These are phyloP conservation scores for Lithobates sylvaticus DNA, from an alignment of 2,797 vertebrate species.

Conservation along the genomic window DNA sequence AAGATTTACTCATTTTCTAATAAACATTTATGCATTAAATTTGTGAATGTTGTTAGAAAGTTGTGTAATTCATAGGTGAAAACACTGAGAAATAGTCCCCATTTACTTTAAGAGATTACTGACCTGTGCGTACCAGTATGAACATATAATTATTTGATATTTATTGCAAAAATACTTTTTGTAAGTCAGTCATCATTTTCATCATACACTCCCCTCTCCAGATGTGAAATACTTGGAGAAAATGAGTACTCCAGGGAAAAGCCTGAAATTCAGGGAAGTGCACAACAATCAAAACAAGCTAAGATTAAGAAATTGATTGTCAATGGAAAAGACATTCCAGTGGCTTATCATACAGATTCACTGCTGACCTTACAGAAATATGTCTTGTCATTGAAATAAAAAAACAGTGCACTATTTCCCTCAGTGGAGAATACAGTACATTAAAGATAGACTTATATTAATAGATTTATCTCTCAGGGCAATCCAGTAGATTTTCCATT, in stretches of 20 bases:
- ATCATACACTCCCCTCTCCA: neutral
- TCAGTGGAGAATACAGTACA: slow-evolving; percentile 24
- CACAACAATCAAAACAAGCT: slow-evolving; percentile 27
- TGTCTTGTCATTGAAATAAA: slow-evolving; percentile 15
- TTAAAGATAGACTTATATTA: slow-evolving; percentile 18
- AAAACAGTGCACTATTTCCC: no score
- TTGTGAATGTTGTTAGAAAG: no score
- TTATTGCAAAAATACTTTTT: no score
- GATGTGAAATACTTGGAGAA: slow-evolving; percentile 4
- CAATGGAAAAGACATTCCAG: slow-evolving; percentile 34
- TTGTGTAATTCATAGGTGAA: no score
- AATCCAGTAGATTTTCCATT: neutral
- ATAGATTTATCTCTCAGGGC: slow-evolving; percentile 4
- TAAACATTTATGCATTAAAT: neutral
- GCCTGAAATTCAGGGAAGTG: slow-evolving; percentile 2
- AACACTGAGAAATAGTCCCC: no score
- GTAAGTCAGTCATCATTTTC: neutral
- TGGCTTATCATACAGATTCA: slow-evolving; percentile 32
- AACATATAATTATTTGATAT: no score
- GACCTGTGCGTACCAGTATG: neutral
- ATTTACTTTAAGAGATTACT: neutral
- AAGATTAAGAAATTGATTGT: slow-evolving; percentile 33
- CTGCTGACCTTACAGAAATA: slow-evolving; percentile 31
- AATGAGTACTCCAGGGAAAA: slow-evolving; percentile 15
- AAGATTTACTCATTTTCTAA: no score